Percentiles rank a stretch among this genome's conserved stretches.
Evolutionary conservation across 2,888 invertebrate genomes (phyloP).

Genomic region (Coleophora deauratella): DNA sequence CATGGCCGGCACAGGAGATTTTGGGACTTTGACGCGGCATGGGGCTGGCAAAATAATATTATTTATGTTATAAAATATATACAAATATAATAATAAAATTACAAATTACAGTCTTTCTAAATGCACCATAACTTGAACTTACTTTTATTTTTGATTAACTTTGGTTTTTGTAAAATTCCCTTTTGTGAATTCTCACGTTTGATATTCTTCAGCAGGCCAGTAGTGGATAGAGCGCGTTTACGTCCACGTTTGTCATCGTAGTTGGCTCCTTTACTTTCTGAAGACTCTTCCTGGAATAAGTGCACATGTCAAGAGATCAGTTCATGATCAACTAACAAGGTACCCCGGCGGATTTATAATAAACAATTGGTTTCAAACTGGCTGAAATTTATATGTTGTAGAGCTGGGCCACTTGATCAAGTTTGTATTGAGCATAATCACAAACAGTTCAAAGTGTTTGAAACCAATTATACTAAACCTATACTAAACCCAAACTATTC

Average conservation of each 20-base stretch:
- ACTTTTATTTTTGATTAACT: conserved; percentile 42
- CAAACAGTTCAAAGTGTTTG: too few species aligned
- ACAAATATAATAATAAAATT: not conserved
- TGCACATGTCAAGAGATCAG: not conserved
- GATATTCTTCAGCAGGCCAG: conserved; percentile 6
- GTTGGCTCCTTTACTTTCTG: conserved; percentile 25
- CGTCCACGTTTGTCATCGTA: conserved; percentile 46
- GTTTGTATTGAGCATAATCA: too few species aligned
- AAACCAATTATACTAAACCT: too few species aligned
- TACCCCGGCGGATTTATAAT: too few species aligned
- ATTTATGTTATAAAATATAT: too few species aligned
- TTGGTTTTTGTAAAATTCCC: conserved; percentile 32
- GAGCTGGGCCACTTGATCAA: too few species aligned
- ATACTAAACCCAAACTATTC: too few species aligned
- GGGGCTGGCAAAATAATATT: conserved; percentile 17
- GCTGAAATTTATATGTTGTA: too few species aligned
- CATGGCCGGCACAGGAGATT: conserved; percentile 46
- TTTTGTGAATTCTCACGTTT: conserved; percentile 28
- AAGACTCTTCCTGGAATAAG: conserved; percentile 24
- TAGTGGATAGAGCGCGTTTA: conserved; percentile 48
- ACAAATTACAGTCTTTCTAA: too few species aligned
- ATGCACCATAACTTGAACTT: too few species aligned
- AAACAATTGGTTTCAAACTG: too few species aligned
- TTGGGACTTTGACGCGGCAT: conserved; percentile 34
- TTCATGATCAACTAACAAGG: too few species aligned